phyloP scores from a whole-genome alignment of 1,140 invertebrate genomes.

The Galleria mellonella region DNA sequence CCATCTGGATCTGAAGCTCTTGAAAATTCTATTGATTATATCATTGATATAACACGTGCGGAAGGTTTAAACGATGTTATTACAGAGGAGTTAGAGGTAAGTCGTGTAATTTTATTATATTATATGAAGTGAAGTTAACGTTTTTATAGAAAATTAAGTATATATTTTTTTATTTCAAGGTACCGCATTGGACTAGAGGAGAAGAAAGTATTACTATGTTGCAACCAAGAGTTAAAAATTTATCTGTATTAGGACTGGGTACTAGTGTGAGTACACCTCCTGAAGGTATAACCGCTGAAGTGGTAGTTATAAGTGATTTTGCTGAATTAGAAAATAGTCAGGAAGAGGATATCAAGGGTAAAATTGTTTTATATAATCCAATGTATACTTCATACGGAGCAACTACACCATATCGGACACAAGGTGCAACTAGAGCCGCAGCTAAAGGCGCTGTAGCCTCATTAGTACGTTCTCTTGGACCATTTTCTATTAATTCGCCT shows the following conservation, averaged over 20 bases:
- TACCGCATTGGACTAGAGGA: constrained; percentile 75
- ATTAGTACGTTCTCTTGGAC: constrained; percentile 83
- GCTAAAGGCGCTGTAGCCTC: constrained; percentile 84
- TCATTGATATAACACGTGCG: constrained; percentile 71
- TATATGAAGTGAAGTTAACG: background rate
- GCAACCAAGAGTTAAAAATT: constrained; percentile 74
- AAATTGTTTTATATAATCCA: constrained; percentile 86
- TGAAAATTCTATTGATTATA: constrained; percentile 85
- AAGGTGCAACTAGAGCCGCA: constrained; percentile 77
- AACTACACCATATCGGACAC: constrained; percentile 66
- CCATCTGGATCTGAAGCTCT: constrained; percentile 78
- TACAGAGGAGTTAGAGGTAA: constrained; percentile 57
- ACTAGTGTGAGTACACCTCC: constrained; percentile 77
- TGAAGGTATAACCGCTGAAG: constrained; percentile 81
- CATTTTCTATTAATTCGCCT: constrained; percentile 82
- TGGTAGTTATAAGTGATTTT: constrained; percentile 81
- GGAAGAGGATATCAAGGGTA: constrained; percentile 75
- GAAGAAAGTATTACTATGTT: constrained; percentile 78
- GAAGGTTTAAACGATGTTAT: constrained; percentile 39
- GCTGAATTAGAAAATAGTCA: constrained; percentile 76
- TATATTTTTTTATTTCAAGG: constrained; percentile 26
- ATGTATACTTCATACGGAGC: constrained; percentile 78
- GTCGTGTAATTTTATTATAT: background rate
- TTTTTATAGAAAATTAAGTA: background rate
- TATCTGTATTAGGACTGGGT: constrained; percentile 80